These are phyloP conservation scores for Mythimna albipuncta DNA, from an alignment of 2,888 invertebrate species.

Conservation along the genomic window DNA sequence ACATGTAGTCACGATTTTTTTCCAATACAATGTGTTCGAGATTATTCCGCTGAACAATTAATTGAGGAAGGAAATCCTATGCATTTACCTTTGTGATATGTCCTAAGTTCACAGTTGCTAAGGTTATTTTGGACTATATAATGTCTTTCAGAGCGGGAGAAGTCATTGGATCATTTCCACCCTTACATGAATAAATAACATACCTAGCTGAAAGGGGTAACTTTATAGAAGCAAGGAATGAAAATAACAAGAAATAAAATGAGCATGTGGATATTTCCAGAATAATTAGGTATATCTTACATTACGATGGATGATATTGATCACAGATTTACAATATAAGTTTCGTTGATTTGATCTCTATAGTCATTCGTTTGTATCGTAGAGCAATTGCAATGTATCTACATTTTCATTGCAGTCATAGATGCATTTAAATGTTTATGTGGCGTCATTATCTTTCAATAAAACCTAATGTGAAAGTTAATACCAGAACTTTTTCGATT, in stretches of 20 bases:
- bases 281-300: too few species aligned
- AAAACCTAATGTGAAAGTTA: background rate
- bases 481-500: conserved; percentile 13
- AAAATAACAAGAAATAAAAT: background rate
- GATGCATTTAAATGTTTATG: conserved; percentile 13
- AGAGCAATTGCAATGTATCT: background rate
- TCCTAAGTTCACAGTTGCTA: background rate
- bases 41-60: background rate
- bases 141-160: background rate
- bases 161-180: too few species aligned
- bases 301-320: too few species aligned
- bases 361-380: background rate
- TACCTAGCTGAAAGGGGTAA: background rate
- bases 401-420: background rate
- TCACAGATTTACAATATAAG: too few species aligned
- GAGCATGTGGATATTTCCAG: too few species aligned
- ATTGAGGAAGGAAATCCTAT: conserved; percentile 13
- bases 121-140: background rate
- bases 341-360: background rate
- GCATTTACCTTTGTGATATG: background rate
- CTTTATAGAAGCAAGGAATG: too few species aligned
- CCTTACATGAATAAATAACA: too few species aligned
- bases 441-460: conserved; percentile 15
- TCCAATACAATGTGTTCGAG: background rate
- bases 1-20: background rate